Evolutionary conservation across 2,113 vertebrate genomes (phyloP), one percentile per base, ranked within the genome.

Genomic region (Tor tambroides): DNA sequence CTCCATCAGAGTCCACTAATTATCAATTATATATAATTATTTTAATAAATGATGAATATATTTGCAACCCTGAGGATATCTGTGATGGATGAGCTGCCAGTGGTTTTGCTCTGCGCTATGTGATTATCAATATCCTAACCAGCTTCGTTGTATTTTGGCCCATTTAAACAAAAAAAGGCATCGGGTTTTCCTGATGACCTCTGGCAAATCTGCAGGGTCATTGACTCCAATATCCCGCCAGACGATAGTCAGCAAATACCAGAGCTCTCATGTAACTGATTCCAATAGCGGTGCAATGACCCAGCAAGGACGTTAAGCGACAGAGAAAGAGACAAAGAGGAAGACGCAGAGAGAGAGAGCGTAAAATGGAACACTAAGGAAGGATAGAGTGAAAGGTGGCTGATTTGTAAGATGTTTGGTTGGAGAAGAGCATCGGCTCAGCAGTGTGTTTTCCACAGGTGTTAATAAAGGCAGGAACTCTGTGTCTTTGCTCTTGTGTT

Each of bases 171-270:
- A 19, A 75, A 23, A 2, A 78, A 85, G 67, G 85, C 69, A 21
- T 78, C 54, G 28, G 51, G 38, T 85, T 87, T 89, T 67, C 86
- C 78, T 71, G 49, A 72, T 89, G 79, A 85, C 88, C 86, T 78
- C 65, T 89, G 5, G 38, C 28, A 10, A 80, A 86, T 87, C 67
- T 21, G 15, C 74, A 71, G 83, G 86, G 86, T 71, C 85, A 85
- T 30, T 32, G 63, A 89, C 71, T 85, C 51, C 72, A 82, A 87
- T 89, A 78, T 87, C 72, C 78, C 43, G 11, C 83, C 78, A 89
- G 88, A 89, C 63, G 6, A 81, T 21, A 85, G 88, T 89, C 88
- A 89, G 88, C 88, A 87, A 89, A 89, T 89, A 89, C 78, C 86
- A 83, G 35, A 79, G 63, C 86, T 87, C 88, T 89, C 88, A 85